A percentile compares a stretch with the other conserved stretches of the same genome.
Conservation (phyloP, 2,888 invertebrate species). For the Abscondita cerata region DNA sequence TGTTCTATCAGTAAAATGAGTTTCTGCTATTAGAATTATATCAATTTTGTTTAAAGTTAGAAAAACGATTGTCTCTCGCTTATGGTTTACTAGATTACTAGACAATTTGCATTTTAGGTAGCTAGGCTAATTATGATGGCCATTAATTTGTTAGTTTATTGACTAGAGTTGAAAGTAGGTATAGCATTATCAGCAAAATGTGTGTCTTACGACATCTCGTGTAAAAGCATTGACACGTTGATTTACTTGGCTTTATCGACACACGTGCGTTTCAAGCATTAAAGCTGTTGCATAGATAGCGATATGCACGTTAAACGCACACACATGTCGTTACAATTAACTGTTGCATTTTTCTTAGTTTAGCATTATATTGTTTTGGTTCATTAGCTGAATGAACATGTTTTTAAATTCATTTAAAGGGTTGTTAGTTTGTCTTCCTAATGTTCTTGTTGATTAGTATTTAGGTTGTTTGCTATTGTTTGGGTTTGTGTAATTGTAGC, state of each 20-base stretch:
- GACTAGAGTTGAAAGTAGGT: constrained; percentile 8
- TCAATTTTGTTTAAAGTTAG: constrained; percentile 12
- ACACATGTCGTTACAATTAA: no score
- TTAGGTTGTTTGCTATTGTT: background rate
- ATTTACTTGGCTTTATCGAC: no score
- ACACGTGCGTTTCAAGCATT: no score
- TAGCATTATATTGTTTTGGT: constrained; percentile 16
- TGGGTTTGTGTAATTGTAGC: background rate
- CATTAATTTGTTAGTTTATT: constrained; percentile 6
- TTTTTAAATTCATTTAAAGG: constrained; percentile 9
- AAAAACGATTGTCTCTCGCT: constrained; percentile 2
- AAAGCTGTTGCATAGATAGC: no score
- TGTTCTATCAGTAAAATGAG: no score
- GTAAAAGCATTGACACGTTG: no score
- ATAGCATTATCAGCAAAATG: constrained; percentile 13
- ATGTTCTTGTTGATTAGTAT: background rate
- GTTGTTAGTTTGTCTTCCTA: constrained; percentile 1
- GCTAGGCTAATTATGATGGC: constrained; percentile 10
- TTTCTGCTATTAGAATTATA: constrained; percentile 11
- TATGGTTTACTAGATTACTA: constrained; percentile 2
- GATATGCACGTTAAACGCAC: no score
- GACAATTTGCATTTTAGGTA: constrained; percentile 14
- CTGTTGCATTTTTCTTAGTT: no score
- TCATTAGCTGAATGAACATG: constrained; percentile 9
- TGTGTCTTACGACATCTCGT: no score